A percentile compares a stretch with the other conserved stretches of the same genome.
Conservation (phyloP, 1,140 invertebrate species). For the Portunus trituberculatus region DNA sequence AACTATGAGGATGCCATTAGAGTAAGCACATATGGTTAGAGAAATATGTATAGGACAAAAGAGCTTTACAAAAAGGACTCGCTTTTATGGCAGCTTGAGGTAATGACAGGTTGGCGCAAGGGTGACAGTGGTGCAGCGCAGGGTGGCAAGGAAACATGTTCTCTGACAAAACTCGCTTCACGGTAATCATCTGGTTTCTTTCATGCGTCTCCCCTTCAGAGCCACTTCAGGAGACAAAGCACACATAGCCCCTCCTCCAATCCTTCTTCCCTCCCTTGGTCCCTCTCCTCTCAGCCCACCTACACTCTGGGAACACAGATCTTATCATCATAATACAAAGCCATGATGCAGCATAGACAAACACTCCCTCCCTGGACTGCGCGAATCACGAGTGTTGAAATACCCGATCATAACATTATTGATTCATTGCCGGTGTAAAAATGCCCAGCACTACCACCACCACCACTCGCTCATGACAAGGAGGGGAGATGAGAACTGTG, state of each 20-base stretch:
- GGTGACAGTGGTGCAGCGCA: neutral
- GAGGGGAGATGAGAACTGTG: neutral
- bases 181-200: constrained; percentile 59
- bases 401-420: neutral
- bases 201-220: constrained; percentile 46
- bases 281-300: neutral
- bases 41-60: no score
- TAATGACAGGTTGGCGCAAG: no score
- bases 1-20: no score
- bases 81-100: no score
- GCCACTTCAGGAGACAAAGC: constrained; percentile 70
- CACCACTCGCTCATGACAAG: neutral
- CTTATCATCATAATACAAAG: constrained; percentile 31
- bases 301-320: constrained; percentile 52
- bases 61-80: no score
- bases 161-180: constrained; percentile 15
- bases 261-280: neutral
- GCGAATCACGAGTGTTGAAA: neutral
- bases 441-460: neutral
- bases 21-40: no score
- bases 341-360: neutral
- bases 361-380: neutral
- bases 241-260: constrained; percentile 57
- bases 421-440: neutral
- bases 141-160: neutral